A percentile compares a stretch with the other conserved stretches of the same genome.
phyloP scores from a whole-genome alignment of 2,888 invertebrate species.

The Trimorus sp. region DNA sequence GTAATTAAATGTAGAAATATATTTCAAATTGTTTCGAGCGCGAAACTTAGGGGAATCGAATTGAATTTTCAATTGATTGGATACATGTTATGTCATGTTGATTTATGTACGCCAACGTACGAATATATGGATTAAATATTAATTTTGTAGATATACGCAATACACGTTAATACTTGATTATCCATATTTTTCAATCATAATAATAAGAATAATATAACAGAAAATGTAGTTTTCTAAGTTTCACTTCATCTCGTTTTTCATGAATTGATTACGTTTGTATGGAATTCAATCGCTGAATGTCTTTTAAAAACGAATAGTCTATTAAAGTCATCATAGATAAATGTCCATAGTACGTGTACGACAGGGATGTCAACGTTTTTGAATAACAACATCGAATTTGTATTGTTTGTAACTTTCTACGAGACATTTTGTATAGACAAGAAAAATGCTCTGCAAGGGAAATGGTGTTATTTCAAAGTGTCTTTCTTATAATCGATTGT shows the following conservation, averaged over 20 bases:
- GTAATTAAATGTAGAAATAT: conserved; percentile 2
- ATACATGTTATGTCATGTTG: too few relatives aligned
- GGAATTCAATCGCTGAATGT: conserved; percentile 16
- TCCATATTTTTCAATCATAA: neutral
- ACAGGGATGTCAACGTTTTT: conserved; percentile 16
- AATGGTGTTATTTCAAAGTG: conserved; percentile 6
- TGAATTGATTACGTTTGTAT: too few relatives aligned
- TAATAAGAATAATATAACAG: neutral
- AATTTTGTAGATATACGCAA: conserved; percentile 8
- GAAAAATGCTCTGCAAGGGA: conserved; percentile 3
- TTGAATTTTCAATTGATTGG: too few relatives aligned
- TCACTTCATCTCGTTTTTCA: neutral
- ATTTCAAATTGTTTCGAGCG: neutral
- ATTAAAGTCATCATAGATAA: neutral
- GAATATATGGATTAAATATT: neutral
- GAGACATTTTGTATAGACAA: conserved; percentile 28
- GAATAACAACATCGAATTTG: conserved; percentile 33
- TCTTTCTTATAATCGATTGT: conserved; percentile 14
- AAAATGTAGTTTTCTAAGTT: neutral
- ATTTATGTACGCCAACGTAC: too few relatives aligned
- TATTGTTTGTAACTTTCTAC: conserved; percentile 32
- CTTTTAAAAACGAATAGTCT: conserved; percentile 11
- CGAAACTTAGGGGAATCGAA: conserved; percentile 2
- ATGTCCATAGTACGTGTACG: conserved; percentile 4
- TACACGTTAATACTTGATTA: conserved; percentile 15